Base-by-base conservation (phyloP, 1,140 invertebrate species). In the Neuroterus valhalla region DNA sequence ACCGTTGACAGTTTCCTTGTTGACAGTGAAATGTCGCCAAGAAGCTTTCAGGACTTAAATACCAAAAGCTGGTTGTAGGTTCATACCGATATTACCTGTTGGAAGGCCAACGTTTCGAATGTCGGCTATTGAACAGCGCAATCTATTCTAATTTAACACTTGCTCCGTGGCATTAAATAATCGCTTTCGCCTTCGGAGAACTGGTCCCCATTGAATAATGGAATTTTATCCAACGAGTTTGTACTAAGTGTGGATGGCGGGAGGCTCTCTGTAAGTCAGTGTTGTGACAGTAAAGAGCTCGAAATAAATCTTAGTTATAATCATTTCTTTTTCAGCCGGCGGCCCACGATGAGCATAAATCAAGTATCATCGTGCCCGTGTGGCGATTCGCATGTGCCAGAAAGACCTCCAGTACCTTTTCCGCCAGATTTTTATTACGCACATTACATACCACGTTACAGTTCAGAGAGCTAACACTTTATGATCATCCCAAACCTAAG, bases 221-320 rank as follows among this genome's bases (percentile, higher is more conserved):
- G 80, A 85, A 80, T 87, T 87, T 87, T 87, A 87, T 86, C 84
- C 84, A 79, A 83, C 83, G 84, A 82, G 82, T 75, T 81, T 81
- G 84, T 84, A 82, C 78, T 81, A 84, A 78, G 76, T 75, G 26
- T 70, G 62, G 69, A 44, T 75, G 72, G 76, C 71, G 44, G 44
- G 43, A 23, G 62, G 50, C 79, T 72, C 74, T 72, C 80, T 80
- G 82, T 84, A 83, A 84, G 86, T 81, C 80, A 83, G 81, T 87
- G 82, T 87, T 88, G 85, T 87, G 87, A 87, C 85, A 82, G 85
- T 87, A 87, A 87, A 87, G 85, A 86, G 87, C 81, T 81, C 80
- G 81, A 84, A 86, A 87, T 87, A 88, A 87, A 88, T 88, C 86
- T 87, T 85, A 82, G 84, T 87, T 87, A 84, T 80, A 87, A 84